Conservation (phyloP, 2,888 invertebrate genomes). For the Formica aserva region DNA sequence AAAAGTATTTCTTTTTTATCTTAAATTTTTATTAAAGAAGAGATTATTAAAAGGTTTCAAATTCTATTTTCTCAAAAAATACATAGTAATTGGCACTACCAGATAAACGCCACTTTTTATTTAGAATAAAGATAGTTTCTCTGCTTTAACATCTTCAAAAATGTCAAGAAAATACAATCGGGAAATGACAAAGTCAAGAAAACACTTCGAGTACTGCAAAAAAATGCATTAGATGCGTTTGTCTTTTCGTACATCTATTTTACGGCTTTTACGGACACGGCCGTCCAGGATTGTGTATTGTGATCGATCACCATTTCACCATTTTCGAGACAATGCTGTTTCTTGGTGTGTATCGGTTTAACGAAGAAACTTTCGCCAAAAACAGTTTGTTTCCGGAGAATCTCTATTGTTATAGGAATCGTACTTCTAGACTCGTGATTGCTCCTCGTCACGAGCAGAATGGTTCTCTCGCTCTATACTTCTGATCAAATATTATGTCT, state of each 20-base stretch:
- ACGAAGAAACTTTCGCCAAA: conserved; percentile 47
- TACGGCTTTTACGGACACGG: conserved; percentile 29
- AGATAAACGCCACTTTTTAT: background rate
- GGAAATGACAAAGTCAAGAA: background rate
- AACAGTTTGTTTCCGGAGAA: conserved; percentile 8
- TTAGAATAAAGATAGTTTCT: background rate
- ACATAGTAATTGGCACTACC: background rate
- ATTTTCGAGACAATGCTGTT: conserved; percentile 42
- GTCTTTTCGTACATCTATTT: conserved; percentile 33
- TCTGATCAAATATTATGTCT: conserved; percentile 52
- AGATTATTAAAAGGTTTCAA: background rate
- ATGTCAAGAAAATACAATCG: background rate
- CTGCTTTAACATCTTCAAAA: conserved; percentile 12
- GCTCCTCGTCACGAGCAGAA: conserved; percentile 15
- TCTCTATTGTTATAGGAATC: conserved; percentile 41
- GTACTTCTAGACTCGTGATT: conserved; percentile 23
- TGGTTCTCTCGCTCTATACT: background rate
- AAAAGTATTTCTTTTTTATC: background rate
- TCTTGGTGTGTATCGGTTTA: conserved; percentile 34
- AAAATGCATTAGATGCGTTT: conserved; percentile 51
- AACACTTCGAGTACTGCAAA: conserved; percentile 10
- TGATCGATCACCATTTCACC: conserved; percentile 46
- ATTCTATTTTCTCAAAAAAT: background rate
- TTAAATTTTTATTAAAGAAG: background rate
- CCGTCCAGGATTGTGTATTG: conserved; percentile 10